Conservation (phyloP, 1,140 invertebrate species). For the Temnothorax nylanderi region DNA sequence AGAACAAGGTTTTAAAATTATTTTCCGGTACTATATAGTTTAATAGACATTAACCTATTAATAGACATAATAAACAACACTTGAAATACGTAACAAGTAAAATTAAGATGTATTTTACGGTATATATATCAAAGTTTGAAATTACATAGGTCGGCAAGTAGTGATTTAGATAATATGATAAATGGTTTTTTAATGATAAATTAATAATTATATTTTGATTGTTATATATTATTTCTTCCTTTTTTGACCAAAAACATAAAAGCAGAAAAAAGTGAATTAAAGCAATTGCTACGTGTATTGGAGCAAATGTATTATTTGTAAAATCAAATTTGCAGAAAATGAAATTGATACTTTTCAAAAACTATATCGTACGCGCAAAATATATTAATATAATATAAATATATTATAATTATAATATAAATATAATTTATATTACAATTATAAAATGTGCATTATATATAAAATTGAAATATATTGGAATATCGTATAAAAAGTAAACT, state of each 20-base stretch:
- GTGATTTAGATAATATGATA: neutral
- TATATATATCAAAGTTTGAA: neutral
- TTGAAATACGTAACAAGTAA: neutral
- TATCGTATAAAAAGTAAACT: neutral
- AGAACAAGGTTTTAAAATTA: neutral
- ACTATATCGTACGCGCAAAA: neutral
- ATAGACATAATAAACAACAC: neutral
- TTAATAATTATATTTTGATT: conserved; percentile 16
- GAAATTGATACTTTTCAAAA: neutral
- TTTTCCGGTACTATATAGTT: neutral
- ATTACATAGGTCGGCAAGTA: conserved; percentile 17
- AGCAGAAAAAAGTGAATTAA: neutral
- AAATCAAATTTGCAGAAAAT: neutral
- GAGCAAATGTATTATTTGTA: too few species aligned
- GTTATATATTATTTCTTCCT: neutral
- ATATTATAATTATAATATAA: neutral
- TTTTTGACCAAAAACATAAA: neutral
- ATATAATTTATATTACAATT: neutral
- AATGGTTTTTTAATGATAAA: neutral
- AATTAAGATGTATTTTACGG: neutral
- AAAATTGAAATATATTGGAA: neutral
- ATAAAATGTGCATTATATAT: neutral
- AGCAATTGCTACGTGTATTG: neutral
- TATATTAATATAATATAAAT: neutral
- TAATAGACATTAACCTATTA: neutral